Conservation (phyloP, 2,888 invertebrate genomes). For the Sarcophaga variegata region DNA sequence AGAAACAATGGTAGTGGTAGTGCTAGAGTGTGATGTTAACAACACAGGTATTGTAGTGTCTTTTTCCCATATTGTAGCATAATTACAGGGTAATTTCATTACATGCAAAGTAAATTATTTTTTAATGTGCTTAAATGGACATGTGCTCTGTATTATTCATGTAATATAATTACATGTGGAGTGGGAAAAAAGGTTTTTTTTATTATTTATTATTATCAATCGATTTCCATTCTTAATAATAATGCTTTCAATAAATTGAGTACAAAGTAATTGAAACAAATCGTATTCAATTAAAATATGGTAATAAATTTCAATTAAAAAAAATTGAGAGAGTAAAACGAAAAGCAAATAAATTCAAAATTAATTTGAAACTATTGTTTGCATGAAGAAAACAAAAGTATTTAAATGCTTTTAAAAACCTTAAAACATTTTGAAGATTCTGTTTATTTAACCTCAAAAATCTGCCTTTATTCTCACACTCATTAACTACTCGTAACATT, state of each 20-base stretch:
- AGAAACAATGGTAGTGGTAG: not conserved
- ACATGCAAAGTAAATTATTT: conserved; percentile 20
- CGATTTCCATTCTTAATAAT: not conserved
- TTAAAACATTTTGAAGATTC: not conserved
- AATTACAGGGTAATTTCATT: conserved; percentile 35
- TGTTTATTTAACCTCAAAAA: no score
- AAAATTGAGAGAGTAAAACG: not conserved
- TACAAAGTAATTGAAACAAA: conserved; percentile 14
- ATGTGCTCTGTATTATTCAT: not conserved
- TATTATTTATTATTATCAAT: not conserved
- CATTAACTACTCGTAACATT: conserved; percentile 26
- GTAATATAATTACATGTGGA: no score
- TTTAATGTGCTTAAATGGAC: conserved; percentile 2
- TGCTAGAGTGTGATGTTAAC: not conserved
- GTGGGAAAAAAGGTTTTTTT: not conserved
- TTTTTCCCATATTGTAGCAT: not conserved
- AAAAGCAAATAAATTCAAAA: not conserved
- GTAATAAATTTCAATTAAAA: conserved; percentile 20
- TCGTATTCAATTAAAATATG: conserved; percentile 8
- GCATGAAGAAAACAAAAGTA: no score
- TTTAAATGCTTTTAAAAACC: no score
- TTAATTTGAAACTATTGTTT: not conserved
- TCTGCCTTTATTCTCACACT: not conserved
- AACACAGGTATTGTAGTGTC: not conserved
- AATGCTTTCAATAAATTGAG: not conserved